Evolutionary conservation across 1,140 invertebrate species (phyloP), one percentile per base, ranked within the genome.

Genomic region (Drosophila kikkawai): DNA sequence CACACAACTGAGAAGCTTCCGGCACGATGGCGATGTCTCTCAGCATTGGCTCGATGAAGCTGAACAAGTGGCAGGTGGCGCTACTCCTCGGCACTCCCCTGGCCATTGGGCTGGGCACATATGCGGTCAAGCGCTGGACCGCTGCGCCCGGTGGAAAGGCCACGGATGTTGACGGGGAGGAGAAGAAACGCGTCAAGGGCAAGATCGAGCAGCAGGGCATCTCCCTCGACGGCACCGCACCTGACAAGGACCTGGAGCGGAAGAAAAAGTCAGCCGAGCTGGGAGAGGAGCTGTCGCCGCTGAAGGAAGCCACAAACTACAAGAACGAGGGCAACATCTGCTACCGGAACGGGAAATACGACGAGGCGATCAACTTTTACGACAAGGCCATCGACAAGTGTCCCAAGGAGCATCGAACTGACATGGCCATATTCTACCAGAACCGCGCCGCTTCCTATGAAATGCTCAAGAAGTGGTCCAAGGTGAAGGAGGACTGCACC

Each of bases 401-500:
- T 92, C 97, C 98, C 2, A 82, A 93, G 11, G 95, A 97, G 44
- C 95, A 96, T 80, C 94, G 93, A 36, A 94, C 95, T 4, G 96
- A 97, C 76, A 93, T 99, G 47, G 96, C 98, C 6, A 98, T 97
- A 13, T 98, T 98, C 93, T 99, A 98, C 93, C 98, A 99, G 93
- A 99, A 99, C 91, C 95, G 98, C 91, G 98, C 98, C 7, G 98
- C 98, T 42, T 97, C 97, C 29, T 97, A 98, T 94, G 98, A 99
- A 93, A 97, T 98, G 92, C 94, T 98, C 93, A 96, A 97, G 93
- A 97, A 98, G 92, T 97, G 96, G 94, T 95, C 95, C 64, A 94
- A 96, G 71, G 98, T 99, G 0, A 96, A 98, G 80, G 95, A 95
- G 73, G 98, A 99, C 93, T 99, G 98, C 93, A 95, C 96, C 5